These are phyloP conservation scores for Periophthalmus modestus DNA, from an alignment of 2,113 vertebrate species.

Conservation along the genomic window DNA sequence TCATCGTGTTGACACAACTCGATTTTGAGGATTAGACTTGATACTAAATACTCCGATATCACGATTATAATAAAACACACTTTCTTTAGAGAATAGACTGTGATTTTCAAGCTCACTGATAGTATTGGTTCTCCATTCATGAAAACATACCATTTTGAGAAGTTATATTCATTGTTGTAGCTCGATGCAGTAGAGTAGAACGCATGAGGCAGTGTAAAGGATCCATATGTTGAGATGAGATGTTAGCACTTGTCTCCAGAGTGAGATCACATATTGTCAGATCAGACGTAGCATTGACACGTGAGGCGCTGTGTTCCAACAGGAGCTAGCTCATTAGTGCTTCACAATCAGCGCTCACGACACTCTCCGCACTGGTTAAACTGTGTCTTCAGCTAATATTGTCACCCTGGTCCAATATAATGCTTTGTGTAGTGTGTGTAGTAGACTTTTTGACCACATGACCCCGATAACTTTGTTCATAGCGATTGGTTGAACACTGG, in stretches of 20 bases:
- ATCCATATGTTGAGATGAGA: conserved; percentile 3
- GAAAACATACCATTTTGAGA: too few species aligned
- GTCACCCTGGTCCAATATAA: not conserved
- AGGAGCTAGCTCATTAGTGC: not conserved
- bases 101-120: too few species aligned
- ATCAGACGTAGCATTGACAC: not conserved
- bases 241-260: conserved; percentile 4
- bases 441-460: too few species aligned
- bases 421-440: not conserved
- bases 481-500: too few species aligned
- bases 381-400: not conserved
- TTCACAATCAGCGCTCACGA: not conserved
- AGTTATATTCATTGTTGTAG: not conserved
- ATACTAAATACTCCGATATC: too few species aligned
- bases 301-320: conserved; percentile 4
- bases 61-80: too few species aligned
- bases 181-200: not conserved
- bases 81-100: too few species aligned
- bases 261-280: conserved; percentile 6
- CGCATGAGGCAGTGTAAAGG: not conserved
- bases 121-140: too few species aligned
- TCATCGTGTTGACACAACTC: too few species aligned
- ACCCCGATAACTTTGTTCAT: too few species aligned
- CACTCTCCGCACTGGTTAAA: not conserved
- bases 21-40: too few species aligned